Conservation (phyloP, 64 coral and sea anemone genomes). For the Montipora sp. region DNA sequence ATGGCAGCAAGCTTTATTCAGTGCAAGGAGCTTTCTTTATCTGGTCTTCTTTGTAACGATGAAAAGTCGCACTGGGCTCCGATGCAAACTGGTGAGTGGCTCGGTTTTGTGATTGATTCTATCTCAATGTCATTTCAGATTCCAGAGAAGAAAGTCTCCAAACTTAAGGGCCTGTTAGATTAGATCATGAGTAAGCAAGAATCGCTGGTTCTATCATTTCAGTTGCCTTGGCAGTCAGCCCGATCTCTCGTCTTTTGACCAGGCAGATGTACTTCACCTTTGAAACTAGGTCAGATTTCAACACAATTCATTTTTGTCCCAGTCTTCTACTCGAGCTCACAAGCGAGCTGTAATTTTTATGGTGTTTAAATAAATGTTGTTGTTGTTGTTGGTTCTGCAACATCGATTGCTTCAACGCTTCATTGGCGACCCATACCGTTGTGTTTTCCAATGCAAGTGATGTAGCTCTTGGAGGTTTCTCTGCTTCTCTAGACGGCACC, state of each 20-base stretch:
- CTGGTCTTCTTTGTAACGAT: neutral
- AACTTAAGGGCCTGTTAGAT: constrained; percentile 62
- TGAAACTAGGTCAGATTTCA: constrained; percentile 43
- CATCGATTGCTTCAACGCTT: constrained; percentile 63
- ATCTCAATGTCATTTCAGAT: constrained; percentile 59
- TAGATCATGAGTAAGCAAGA: constrained; percentile 21
- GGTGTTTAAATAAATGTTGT: too few relatives aligned
- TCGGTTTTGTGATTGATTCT: constrained; percentile 55
- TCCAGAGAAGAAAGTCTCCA: constrained; percentile 62
- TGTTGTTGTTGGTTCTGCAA: constrained; percentile 37
- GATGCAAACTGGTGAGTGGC: constrained; percentile 53
- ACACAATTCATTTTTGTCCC: neutral
- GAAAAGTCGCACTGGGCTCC: constrained; percentile 58
- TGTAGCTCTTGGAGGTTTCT: constrained; percentile 19
- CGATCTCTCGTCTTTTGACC: constrained; percentile 59
- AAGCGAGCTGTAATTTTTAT: too few relatives aligned
- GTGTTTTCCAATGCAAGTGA: constrained; percentile 57
- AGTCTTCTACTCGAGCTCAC: constrained; percentile 37
- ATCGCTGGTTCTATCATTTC: constrained; percentile 58
- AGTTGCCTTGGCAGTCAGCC: constrained; percentile 50
- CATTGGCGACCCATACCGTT: constrained; percentile 13
- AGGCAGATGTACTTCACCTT: constrained; percentile 68
- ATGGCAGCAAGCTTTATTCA: constrained; percentile 50
- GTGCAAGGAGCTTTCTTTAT: constrained; percentile 15
- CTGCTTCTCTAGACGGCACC: constrained; percentile 19